Conservation (phyloP, 2,888 invertebrate species). For the Prosopocoilus inquinatus region DNA sequence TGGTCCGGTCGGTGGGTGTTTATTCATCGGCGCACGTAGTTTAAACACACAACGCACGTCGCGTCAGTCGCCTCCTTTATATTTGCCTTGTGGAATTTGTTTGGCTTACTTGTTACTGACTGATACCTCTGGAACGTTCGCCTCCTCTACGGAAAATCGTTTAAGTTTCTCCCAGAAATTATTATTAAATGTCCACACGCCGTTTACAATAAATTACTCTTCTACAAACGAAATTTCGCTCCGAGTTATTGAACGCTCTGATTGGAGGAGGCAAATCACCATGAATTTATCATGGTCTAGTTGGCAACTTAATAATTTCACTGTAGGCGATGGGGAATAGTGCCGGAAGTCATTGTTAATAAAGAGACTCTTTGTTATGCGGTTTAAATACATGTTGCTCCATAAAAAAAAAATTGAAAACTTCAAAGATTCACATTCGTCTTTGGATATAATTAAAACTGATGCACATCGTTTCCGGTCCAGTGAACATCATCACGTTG, state of each 20-base stretch:
- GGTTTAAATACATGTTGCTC: too few species aligned
- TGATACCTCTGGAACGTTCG: too few species aligned
- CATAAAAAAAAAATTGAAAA: too few species aligned
- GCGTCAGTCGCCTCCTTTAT: neutral
- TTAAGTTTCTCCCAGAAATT: too few species aligned
- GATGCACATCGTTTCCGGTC: too few species aligned
- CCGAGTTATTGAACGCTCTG: neutral
- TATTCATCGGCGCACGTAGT: neutral
- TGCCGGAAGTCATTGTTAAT: slow-evolving; percentile 1
- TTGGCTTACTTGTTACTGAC: neutral
- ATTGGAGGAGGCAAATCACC: neutral
- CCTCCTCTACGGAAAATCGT: too few species aligned
- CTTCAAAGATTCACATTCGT: too few species aligned
- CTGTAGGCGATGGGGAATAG: neutral
- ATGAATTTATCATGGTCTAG: slow-evolving; percentile 1
- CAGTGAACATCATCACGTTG: too few species aligned
- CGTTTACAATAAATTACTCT: neutral
- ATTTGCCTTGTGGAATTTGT: neutral
- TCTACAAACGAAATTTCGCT: neutral
- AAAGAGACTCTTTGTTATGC: neutral
- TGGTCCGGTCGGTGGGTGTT: neutral
- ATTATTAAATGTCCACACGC: neutral
- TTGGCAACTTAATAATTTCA: neutral
- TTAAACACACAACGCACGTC: too few species aligned
- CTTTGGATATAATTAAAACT: too few species aligned